Evolutionary conservation across 1,140 invertebrate species (phyloP), one percentile per base, ranked within the genome.

Genomic region (Melipona quadrifasciata): DNA sequence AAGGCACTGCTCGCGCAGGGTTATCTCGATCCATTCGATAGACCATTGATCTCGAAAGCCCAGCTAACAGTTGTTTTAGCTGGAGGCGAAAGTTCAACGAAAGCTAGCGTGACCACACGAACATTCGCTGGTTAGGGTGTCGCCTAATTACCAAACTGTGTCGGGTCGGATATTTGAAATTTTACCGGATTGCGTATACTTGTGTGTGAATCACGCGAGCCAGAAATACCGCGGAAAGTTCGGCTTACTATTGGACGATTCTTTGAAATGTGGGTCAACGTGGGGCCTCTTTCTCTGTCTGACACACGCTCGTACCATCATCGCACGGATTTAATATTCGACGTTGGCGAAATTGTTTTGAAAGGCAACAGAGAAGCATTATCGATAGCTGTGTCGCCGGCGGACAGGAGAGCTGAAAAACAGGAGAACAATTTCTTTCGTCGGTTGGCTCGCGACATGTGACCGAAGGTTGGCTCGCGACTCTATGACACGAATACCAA

Each of bases 401-500:
- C 24, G 58, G 58, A 61, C n/a, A 47, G 8, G 11, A 24, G 58
- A 58, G 11, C 27, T 51, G 14, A 24, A 31, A 65, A 78, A 70
- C 65, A 80, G 27, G 27, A 19, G 76, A 34, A 21, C 53, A 19
- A 19, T 53, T 64, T 53, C 31, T 31, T 51, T 55, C n/a, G 82
- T 55, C 24, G 72, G 55, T 47, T 75, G 76, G 34, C 16, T 39
- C 72, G 34, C n/a, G 61, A 71, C 55, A 17, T 51, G 34, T 31
- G 47, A 24, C 55, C 57, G 58, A 53, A 64, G 53, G 85, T 82
- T 86, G 86, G 68, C 86, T 87, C 85, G 74, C 68, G 21, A 65
- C 76, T 88, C 85, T 80, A 83, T 84, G 86, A 88, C 86, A 88
- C 76, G 80, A 88, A 88, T 88, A 83, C 86, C 80, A 71, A 31